Evolutionary conservation across 2,113 vertebrate genomes (phyloP).

Genomic region (Dasyprocta punctata): DNA sequence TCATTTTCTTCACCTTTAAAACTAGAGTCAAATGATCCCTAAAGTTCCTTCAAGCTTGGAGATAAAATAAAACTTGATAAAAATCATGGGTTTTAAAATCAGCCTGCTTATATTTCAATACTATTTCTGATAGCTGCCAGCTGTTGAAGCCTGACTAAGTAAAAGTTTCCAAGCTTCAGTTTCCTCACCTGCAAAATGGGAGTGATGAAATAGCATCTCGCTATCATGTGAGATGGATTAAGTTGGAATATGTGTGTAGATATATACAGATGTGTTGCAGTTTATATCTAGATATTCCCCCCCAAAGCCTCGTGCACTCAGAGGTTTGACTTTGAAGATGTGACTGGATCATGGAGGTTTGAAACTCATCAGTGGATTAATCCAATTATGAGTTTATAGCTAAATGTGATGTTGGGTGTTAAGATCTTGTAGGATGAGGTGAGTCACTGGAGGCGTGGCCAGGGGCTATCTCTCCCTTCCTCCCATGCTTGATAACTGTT

Average conservation of each 20-base stretch:
- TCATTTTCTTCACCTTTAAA: slow-evolving; percentile 43
- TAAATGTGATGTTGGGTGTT: background rate
- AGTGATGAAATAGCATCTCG: background rate
- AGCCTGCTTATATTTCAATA: background rate
- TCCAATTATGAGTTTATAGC: background rate
- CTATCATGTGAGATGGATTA: background rate
- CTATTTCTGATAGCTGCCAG: background rate
- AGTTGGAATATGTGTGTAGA: background rate
- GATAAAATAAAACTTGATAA: slow-evolving; percentile 26
- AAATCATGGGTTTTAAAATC: slow-evolving; percentile 30
- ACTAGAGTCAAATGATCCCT: background rate
- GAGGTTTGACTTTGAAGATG: background rate
- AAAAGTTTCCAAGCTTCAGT: background rate
- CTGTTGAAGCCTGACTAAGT: background rate
- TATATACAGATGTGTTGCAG: background rate
- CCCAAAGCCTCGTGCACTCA: background rate
- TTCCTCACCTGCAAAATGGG: background rate
- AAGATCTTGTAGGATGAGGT: background rate
- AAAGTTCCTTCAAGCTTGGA: background rate
- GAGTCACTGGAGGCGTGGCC: background rate
- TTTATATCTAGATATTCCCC: background rate
- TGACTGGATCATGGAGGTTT: background rate
- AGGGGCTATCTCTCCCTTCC: background rate
- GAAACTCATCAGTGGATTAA: too few species aligned
- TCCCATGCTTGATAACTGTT: background rate